Base-by-base conservation (phyloP, 2,113 vertebrate genomes). In the Fulmarus glacialis region DNA sequence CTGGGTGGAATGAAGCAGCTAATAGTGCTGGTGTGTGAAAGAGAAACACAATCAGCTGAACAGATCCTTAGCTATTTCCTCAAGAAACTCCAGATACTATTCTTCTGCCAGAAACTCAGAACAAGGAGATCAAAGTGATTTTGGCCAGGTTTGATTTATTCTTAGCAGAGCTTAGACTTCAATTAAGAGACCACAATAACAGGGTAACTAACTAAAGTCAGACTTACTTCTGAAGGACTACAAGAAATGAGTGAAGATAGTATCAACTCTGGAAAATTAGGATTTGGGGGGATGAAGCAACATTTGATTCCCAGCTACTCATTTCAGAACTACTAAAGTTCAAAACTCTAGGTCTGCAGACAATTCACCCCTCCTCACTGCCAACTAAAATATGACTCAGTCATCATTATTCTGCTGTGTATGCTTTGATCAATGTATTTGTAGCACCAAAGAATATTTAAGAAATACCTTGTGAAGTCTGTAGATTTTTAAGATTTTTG, bases 81-180 rank as follows among this genome's bases (percentile, higher is more conserved):
- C 45, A 36, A 68, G 29, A 47, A 95, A 91, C 47, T 55, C 83
- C 64, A 89, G 63, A 42, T 30, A 2, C 47, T 8, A 1, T 26
- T 66, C 60, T 8, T 2, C 30, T 43, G 67, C 81, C 81, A 91
- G 63, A 17, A 89, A 42, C 43, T 38, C 63, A 2, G 60, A 74
- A 42, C 47, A 34, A 67, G 79, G 38, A 90, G 83, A 91, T 55
- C 71, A 38, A 78, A 88, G 80, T 5, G 38, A 60, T 80, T 60
- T 30, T 4, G 80, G 52, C 36, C 89, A 89, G 95, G 87, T 93
- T 72, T 80, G 67, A 53, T 75, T 72, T 83, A 53, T 56, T 47
- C 91, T 72, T 14, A 55, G 75, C 71, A 83, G 52, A 67, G 62
- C 80, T 75, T 32, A 52, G 82, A 11, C 82, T 70, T 66, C 86